Evolutionary conservation across 2,113 vertebrate genomes (phyloP).

Genomic region (Thermophis baileyi): DNA sequence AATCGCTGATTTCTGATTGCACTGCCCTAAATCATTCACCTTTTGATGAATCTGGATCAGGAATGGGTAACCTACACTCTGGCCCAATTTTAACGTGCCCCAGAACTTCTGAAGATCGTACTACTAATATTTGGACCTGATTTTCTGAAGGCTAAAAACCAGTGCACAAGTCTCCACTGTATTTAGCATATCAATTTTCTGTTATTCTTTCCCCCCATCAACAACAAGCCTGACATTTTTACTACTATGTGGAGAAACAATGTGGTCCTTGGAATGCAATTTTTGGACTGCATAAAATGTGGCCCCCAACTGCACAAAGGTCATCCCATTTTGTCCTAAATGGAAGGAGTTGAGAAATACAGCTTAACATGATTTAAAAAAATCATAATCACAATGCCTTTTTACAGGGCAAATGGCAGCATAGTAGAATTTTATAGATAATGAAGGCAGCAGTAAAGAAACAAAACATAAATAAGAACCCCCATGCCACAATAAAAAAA

Average conservation of each 20-base stretch:
- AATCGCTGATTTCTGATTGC: neutral
- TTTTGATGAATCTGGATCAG: neutral
- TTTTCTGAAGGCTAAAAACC: neutral
- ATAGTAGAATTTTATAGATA: neutral
- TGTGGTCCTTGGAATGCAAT: neutral
- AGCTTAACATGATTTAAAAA: neutral
- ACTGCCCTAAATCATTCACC: neutral
- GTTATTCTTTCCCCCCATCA: neutral
- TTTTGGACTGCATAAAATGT: neutral
- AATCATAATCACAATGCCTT: neutral
- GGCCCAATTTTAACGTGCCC: neutral
- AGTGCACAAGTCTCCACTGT: neutral
- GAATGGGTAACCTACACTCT: neutral
- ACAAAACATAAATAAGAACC: neutral
- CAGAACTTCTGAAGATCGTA: neutral
- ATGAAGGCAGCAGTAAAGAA: neutral
- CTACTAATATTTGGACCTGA: neutral
- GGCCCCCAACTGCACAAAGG: neutral
- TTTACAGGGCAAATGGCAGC: neutral
- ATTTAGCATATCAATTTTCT: neutral
- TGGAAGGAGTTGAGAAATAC: neutral
- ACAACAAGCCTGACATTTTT: neutral
- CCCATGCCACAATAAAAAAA: conserved; percentile 1
- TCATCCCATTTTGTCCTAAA: neutral
- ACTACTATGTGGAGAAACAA: neutral